phyloP scores from a whole-genome alignment of 2,888 invertebrate species.

The Ophioninae sp. region DNA sequence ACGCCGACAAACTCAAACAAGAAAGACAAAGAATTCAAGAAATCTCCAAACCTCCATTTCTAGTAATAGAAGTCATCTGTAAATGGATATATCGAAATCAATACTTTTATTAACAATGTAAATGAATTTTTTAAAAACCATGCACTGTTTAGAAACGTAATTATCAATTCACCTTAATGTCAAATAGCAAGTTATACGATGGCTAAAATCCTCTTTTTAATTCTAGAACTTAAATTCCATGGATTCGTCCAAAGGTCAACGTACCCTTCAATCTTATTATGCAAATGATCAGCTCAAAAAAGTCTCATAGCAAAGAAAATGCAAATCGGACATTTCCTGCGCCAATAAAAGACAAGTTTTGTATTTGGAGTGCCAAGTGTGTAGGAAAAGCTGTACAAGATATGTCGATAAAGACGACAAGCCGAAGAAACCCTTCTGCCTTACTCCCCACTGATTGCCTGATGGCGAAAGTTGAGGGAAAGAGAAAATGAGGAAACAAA shows the following conservation, averaged over 20 bases:
- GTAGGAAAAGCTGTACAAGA: slow-evolving; percentile 11
- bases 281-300: not conserved
- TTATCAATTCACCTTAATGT: not conserved
- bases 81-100: not conserved
- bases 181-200: not conserved
- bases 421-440: slow-evolving; percentile 6
- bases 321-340: slow-evolving; percentile 11
- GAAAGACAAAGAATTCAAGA: no score
- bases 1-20: no score
- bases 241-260: slow-evolving; percentile 11
- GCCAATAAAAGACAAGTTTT: not conserved
- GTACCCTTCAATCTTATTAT: slow-evolving; percentile 12
- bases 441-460: not conserved
- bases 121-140: not conserved
- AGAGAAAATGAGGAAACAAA: slow-evolving; percentile 4
- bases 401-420: slow-evolving; percentile 28
- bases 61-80: not conserved
- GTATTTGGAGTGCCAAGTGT: not conserved
- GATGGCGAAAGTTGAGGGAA: not conserved
- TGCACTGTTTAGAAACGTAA: not conserved
- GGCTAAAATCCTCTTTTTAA: slow-evolving; percentile 3
- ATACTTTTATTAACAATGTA: not conserved
- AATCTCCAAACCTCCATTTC: not conserved
- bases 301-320: slow-evolving; percentile 20
- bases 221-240: not conserved